These are phyloP conservation scores for Chionis minor DNA, from an alignment of 2,113 vertebrate species.

Conservation along the genomic window DNA sequence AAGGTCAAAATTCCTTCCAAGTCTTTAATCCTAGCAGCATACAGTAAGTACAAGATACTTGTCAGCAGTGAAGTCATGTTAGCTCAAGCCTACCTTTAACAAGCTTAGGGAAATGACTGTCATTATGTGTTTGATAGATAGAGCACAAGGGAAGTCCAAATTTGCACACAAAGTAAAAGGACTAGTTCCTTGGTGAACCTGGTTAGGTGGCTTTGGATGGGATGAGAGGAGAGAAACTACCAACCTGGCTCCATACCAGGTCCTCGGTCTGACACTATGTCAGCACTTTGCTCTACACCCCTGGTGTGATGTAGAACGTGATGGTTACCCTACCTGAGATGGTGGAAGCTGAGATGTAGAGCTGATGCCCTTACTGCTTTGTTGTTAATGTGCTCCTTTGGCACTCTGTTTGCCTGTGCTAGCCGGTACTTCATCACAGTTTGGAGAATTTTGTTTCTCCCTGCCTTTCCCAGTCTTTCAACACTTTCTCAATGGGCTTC, in stretches of 20 bases:
- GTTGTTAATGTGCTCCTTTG: neutral
- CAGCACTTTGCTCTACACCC: neutral
- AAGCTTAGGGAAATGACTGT: conserved; percentile 14
- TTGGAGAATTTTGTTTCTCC: neutral
- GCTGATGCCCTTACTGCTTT: neutral
- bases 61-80: conserved; percentile 9
- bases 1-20: neutral
- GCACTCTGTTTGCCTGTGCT: neutral
- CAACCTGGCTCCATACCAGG: neutral
- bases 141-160: neutral
- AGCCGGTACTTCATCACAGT: neutral
- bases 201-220: neutral
- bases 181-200: neutral
- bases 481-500: neutral
- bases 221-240: neutral
- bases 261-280: neutral
- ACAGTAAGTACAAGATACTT: conserved; percentile 11
- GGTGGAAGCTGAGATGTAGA: neutral
- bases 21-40: conserved; percentile 32
- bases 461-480: neutral
- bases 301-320: neutral
- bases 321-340: neutral
- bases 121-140: neutral
- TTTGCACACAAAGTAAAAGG: conserved; percentile 11
- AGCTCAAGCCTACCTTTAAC: neutral